Evolutionary conservation across 2,113 vertebrate genomes (phyloP).

Genomic region (Phodopus roborovskii): DNA sequence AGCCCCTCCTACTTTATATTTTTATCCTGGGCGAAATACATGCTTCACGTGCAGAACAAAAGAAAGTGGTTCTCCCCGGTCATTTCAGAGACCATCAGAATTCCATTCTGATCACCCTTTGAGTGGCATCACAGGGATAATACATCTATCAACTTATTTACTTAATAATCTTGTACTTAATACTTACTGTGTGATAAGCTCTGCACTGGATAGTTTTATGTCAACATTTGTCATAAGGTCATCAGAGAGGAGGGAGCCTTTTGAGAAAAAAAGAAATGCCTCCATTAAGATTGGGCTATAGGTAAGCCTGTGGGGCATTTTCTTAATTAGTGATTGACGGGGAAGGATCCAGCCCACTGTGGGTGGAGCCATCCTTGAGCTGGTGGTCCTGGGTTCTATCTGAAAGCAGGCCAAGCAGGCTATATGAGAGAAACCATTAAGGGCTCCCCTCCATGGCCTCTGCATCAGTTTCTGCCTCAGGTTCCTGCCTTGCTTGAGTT

Average conservation of each 20-base stretch:
- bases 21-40: not conserved
- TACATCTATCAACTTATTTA: not conserved
- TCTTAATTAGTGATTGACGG: not conserved
- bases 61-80: not conserved
- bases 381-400: not conserved
- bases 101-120: not conserved
- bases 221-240: not conserved
- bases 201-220: not conserved
- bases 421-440: not conserved
- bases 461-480: not conserved
- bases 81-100: not conserved
- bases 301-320: not conserved
- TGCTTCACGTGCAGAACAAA: not conserved
- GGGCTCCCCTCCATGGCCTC: not conserved
- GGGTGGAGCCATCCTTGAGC: not conserved
- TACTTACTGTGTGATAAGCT: not conserved
- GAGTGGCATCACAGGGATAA: not conserved
- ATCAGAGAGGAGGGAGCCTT: not conserved
- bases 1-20: not conserved
- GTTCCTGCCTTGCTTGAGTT: not conserved
- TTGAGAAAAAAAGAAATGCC: not conserved
- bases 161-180: not conserved
- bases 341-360: not conserved
- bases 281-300: not conserved
- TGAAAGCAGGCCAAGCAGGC: not conserved